A percentile compares a stretch with the other conserved stretches of the same genome.
Evolutionary conservation across 2,888 invertebrate genomes (phyloP).

Genomic region (Lingula anatina): DNA sequence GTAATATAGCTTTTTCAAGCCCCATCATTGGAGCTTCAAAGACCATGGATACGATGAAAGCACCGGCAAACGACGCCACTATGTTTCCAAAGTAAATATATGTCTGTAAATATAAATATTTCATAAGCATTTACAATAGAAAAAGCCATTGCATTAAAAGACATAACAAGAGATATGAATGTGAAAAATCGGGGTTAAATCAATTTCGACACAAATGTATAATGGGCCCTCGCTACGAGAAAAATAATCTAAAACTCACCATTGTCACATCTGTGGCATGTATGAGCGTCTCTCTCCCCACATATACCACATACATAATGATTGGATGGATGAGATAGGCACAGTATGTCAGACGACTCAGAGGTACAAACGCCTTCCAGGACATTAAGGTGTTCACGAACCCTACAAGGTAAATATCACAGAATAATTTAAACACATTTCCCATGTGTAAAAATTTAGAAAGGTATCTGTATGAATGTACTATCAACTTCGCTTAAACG

Average conservation of each 20-base stretch:
- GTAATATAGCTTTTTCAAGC: background rate
- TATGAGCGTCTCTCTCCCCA: background rate
- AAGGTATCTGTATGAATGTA: no score
- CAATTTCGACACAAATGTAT: no score
- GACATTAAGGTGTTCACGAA: background rate
- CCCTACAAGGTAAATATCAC: no score
- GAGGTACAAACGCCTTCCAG: background rate
- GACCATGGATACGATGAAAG: background rate
- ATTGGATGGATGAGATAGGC: background rate
- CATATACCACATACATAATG: background rate
- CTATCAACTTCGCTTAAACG: no score
- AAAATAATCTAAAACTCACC: no score
- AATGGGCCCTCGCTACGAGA: no score
- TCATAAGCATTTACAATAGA: no score
- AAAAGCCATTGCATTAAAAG: no score
- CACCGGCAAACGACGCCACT: background rate
- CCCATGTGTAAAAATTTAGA: no score
- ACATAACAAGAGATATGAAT: no score
- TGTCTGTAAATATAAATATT: background rate
- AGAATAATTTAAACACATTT: no score
- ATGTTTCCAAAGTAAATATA: background rate
- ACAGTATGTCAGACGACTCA: background rate
- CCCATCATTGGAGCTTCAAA: background rate
- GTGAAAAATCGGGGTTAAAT: no score
- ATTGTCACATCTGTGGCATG: background rate